A percentile compares a stretch with the other conserved stretches of the same genome.
phyloP scores from a whole-genome alignment of 2,888 invertebrate species.

The Acleris laterana region DNA sequence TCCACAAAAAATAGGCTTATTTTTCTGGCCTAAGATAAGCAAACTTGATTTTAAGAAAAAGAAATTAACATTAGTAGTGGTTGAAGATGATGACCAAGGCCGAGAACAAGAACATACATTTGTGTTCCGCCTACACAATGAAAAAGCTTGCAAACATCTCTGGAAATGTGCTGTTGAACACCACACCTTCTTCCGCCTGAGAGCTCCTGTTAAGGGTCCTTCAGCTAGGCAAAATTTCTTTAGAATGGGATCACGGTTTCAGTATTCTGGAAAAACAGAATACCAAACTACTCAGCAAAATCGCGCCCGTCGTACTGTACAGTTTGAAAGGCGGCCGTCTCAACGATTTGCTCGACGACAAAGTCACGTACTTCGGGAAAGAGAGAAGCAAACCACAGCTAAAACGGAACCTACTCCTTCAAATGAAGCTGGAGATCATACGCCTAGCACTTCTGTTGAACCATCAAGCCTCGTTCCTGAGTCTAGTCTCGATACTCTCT shows the following conservation, averaged over 20 bases:
- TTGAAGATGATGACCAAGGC: constrained; percentile 99
- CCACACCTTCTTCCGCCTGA: constrained; percentile 98
- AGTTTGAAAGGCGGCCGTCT: constrained; percentile 98
- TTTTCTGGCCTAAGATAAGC: constrained; percentile 99
- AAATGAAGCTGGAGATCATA: constrained; percentile 57
- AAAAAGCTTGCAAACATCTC: constrained; percentile 99
- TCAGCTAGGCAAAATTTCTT: constrained; percentile 97
- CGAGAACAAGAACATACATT: constrained; percentile 99
- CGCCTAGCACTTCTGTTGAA: constrained; percentile 65
- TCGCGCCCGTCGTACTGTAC: constrained; percentile 95
- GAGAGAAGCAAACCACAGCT: constrained; percentile 85
- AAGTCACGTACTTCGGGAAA: constrained; percentile 93
- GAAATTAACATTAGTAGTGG: constrained; percentile 97
- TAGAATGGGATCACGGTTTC: constrained; percentile 98
- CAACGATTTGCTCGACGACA: constrained; percentile 97
- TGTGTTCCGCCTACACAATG: constrained; percentile 97
- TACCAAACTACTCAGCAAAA: constrained; percentile 97
- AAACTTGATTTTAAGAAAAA: constrained; percentile 99
- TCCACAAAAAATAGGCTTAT: constrained; percentile 97
- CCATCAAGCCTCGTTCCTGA: constrained; percentile 52
- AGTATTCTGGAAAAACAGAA: constrained; percentile 97
- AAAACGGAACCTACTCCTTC: constrained; percentile 62
- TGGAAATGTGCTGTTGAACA: constrained; percentile 99
- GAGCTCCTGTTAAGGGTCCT: constrained; percentile 94
- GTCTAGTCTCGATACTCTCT: constrained; percentile 61